Conservation (phyloP, 2,113 vertebrate genomes). For the Plecturocebus donacophilus region DNA sequence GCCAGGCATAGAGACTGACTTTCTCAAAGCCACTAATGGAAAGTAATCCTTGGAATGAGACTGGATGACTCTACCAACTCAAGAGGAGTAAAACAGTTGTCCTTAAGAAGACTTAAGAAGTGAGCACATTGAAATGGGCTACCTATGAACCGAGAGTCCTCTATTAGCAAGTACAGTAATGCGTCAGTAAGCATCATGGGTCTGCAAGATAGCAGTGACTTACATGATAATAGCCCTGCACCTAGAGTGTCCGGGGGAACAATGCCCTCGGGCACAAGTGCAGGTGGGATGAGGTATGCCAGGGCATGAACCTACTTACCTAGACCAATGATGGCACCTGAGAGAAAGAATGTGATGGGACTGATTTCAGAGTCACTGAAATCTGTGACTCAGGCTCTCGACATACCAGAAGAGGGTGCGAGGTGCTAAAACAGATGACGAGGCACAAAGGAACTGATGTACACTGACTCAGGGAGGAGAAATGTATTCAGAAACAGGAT, state of each 20-base stretch:
- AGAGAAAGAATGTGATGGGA: neutral
- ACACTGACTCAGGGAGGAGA: slow-evolving; percentile 17
- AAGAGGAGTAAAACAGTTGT: neutral
- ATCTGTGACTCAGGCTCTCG: neutral
- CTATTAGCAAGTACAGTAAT: neutral
- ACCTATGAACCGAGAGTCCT: neutral
- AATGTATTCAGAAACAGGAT: neutral
- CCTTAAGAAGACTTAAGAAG: neutral
- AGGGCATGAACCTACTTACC: no score
- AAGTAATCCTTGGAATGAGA: neutral
- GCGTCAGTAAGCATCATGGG: neutral
- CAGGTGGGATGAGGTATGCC: no score
- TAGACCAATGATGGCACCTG: neutral
- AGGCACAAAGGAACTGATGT: neutral
- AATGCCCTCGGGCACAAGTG: neutral
- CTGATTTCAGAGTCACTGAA: neutral
- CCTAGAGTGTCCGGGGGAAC: neutral
- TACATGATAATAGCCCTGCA: rapidly evolving
- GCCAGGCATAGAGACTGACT: neutral
- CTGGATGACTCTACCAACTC: no score
- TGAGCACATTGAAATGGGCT: neutral
- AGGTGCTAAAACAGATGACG: neutral
- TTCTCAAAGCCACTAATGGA: neutral
- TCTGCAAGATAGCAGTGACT: neutral
- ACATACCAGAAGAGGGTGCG: neutral